Conservation (phyloP, 2,888 invertebrate species). For the Tetragonisca angustula region DNA sequence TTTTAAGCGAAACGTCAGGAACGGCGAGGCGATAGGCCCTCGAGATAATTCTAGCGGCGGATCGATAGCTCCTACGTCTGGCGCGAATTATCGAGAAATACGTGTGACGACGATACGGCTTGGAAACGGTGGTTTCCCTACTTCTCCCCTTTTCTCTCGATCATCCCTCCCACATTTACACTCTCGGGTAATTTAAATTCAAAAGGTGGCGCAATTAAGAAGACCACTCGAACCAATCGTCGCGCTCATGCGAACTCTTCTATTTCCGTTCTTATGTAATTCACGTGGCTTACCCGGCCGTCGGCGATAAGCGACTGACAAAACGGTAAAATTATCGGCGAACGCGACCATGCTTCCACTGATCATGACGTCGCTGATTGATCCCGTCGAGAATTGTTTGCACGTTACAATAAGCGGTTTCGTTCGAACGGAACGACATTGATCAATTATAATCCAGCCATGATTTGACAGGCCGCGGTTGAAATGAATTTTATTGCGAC, state of each 20-base stretch:
- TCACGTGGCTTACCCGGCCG: conserved; percentile 41
- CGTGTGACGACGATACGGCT: conserved; percentile 30
- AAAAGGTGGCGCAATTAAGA: conserved; percentile 62
- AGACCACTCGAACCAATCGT: conserved; percentile 56
- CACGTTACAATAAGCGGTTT: neutral
- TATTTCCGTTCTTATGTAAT: conserved; percentile 53
- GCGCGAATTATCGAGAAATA: conserved; percentile 43
- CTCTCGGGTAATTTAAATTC: conserved; percentile 62
- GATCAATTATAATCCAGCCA: conserved; percentile 1
- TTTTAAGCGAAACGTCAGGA: conserved; percentile 11
- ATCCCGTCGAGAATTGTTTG: neutral
- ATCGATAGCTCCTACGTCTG: conserved; percentile 28
- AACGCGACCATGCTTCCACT: neutral
- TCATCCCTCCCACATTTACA: neutral
- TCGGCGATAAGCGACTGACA: conserved; percentile 25
- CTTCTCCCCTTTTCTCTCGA: neutral
- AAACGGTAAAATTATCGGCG: conserved; percentile 24
- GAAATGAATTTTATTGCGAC: neutral
- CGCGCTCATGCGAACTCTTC: conserved; percentile 36
- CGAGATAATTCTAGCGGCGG: conserved; percentile 5
- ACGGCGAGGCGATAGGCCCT: neutral
- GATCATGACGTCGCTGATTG: neutral
- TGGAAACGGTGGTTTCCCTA: conserved; percentile 1
- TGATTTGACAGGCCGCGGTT: neutral
- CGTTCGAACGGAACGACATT: neutral